Percentiles rank a stretch among this genome's conserved stretches.
Evolutionary conservation across 2,113 vertebrate genomes (phyloP).

Genomic region (Phrynocephalus versicolor): DNA sequence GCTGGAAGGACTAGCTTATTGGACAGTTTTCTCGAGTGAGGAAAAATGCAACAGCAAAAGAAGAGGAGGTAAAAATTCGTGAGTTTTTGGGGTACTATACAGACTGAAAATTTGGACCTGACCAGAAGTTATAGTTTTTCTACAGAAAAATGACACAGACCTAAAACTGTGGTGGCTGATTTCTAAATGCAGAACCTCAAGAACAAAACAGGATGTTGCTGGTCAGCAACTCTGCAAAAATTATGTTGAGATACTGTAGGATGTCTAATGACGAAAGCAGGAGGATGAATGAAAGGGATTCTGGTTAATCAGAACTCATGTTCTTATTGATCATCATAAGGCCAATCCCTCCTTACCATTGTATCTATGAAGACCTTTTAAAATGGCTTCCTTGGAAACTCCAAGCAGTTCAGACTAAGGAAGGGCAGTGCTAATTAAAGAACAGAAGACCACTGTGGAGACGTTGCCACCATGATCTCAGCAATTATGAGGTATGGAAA

Average conservation of each 20-base stretch:
- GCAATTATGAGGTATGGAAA: too few species aligned
- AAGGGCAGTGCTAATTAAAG: too few species aligned
- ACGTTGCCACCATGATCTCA: too few species aligned
- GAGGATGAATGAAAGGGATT: too few species aligned
- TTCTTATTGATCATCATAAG: too few species aligned
- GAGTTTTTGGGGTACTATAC: neutral
- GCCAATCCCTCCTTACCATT: too few species aligned
- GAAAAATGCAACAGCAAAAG: slow-evolving; percentile 40
- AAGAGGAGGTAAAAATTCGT: neutral
- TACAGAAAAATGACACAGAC: neutral
- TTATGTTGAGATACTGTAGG: neutral
- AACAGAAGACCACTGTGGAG: too few species aligned
- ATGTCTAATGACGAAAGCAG: neutral
- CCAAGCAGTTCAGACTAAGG: too few species aligned
- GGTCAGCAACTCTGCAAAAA: neutral
- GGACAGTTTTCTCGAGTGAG: slow-evolving; percentile 14
- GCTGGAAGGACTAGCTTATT: slow-evolving; percentile 30
- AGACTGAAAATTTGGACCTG: neutral
- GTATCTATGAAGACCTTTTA: too few species aligned
- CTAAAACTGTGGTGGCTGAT: neutral
- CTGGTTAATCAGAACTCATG: too few species aligned
- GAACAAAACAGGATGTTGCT: neutral
- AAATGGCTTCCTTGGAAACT: too few species aligned
- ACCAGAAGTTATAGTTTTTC: slow-evolving; percentile 16
- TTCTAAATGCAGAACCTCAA: neutral